Evolutionary conservation across 2,797 vertebrate genomes (phyloP).

Genomic region (Eulemur mongoz): DNA sequence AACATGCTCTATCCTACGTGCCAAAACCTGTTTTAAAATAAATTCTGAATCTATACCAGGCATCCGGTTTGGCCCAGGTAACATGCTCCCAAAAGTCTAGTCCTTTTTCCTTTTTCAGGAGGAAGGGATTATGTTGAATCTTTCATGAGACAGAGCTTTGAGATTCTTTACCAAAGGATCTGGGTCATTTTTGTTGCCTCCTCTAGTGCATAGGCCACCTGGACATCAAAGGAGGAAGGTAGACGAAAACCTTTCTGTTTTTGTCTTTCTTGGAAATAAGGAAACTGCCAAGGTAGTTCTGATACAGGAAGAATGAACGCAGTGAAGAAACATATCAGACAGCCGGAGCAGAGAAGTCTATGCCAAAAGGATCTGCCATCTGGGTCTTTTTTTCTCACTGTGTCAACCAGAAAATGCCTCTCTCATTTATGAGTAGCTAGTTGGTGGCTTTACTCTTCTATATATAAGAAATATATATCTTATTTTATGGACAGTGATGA

Average conservation of each 20-base stretch:
- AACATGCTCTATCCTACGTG: slow-evolving; percentile 77
- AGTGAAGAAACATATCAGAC: slow-evolving; percentile 53
- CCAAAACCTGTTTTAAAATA: slow-evolving; percentile 78
- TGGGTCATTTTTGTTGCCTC: background rate
- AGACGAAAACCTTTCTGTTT: background rate
- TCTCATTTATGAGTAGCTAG: slow-evolving; percentile 24
- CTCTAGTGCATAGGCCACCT: background rate
- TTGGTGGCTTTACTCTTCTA: background rate
- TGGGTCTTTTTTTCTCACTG: slow-evolving; percentile 62
- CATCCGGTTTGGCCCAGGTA: slow-evolving; percentile 33
- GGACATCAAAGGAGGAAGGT: background rate
- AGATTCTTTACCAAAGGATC: background rate
- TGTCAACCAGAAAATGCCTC: slow-evolving; percentile 53
- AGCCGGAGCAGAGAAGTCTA: slow-evolving; percentile 46
- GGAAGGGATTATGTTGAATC: background rate
- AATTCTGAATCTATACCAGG: slow-evolving; percentile 72
- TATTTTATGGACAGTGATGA: slow-evolving; percentile 24
- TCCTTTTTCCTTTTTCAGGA: slow-evolving; percentile 1
- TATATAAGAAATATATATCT: background rate
- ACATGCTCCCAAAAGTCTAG: background rate
- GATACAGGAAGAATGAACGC: slow-evolving; percentile 50
- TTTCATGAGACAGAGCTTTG: background rate
- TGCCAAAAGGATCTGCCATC: slow-evolving; percentile 70
- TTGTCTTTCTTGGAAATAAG: slow-evolving; percentile 35
- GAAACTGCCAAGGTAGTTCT: background rate